These are phyloP conservation scores for Ophion ellenae DNA, from an alignment of 2,888 invertebrate genomes.

Conservation along the genomic window DNA sequence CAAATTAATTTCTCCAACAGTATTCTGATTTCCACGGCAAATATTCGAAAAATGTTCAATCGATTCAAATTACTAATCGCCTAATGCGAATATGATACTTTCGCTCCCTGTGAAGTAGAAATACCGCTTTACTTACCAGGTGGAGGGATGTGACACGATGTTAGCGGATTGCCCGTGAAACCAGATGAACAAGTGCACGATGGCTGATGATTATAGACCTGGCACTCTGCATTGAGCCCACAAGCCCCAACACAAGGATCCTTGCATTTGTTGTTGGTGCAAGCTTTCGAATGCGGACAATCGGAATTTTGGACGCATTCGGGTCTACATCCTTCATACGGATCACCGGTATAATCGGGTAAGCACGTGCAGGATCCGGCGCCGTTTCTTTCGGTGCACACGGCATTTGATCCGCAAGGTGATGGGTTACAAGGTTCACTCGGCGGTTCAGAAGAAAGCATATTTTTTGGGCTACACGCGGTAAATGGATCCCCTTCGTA, in stretches of 20 bases:
- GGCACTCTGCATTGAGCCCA: constrained; percentile 93
- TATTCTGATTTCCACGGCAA: no score
- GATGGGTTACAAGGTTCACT: constrained; percentile 91
- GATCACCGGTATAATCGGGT: constrained; percentile 93
- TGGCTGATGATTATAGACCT: constrained; percentile 92
- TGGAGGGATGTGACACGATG: constrained; percentile 88
- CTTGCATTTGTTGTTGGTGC: constrained; percentile 92
- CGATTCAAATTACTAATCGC: neutral
- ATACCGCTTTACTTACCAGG: constrained; percentile 80
- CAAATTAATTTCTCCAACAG: no score
- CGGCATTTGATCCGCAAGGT: constrained; percentile 94
- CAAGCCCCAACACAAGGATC: constrained; percentile 94
- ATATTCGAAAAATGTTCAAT: no score
- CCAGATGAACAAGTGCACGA: constrained; percentile 90
- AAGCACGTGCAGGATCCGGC: constrained; percentile 93
- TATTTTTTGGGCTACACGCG: constrained; percentile 86
- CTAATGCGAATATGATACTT: neutral
- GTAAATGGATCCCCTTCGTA: constrained; percentile 92
- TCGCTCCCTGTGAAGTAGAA: neutral
- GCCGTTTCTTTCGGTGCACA: constrained; percentile 92
- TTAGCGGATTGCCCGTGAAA: constrained; percentile 91
- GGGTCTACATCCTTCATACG: constrained; percentile 93
- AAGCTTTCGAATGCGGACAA: constrained; percentile 90
- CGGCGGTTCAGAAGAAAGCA: constrained; percentile 77
- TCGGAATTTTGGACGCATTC: constrained; percentile 95